phyloP scores from a whole-genome alignment of 1,140 invertebrate genomes.

The Patella vulgata region DNA sequence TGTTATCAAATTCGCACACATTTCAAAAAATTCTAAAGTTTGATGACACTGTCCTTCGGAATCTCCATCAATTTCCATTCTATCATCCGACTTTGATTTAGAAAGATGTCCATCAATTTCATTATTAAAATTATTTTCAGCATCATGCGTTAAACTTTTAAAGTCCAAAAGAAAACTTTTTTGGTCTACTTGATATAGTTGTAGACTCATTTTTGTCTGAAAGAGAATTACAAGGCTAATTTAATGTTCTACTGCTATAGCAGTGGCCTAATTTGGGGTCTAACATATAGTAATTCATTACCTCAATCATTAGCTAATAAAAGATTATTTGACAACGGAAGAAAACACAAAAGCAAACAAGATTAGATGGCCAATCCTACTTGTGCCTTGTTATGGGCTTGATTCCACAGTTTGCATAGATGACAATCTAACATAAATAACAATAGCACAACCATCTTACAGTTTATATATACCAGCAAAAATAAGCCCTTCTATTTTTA shows the following conservation, averaged over 20 bases:
- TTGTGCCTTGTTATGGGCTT: too few species aligned
- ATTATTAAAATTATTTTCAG: background rate
- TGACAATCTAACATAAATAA: too few species aligned
- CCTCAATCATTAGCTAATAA: background rate
- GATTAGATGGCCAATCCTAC: too few species aligned
- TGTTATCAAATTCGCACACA: conserved; percentile 98
- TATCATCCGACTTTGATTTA: conserved; percentile 34
- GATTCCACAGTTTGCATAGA: too few species aligned
- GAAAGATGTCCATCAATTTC: conserved; percentile 11
- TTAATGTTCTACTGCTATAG: background rate
- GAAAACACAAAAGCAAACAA: background rate
- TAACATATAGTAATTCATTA: background rate
- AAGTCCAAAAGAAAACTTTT: conserved; percentile 98
- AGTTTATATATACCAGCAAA: too few species aligned
- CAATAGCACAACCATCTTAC: too few species aligned
- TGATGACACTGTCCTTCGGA: conserved; percentile 74
- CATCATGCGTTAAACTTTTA: conserved; percentile 78
- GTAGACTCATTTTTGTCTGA: conserved; percentile 93
- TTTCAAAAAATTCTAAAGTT: conserved; percentile 99
- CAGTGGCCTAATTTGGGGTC: background rate
- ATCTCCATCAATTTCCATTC: conserved; percentile 59
- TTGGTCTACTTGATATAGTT: conserved; percentile 98
- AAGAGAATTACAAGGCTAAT: conserved; percentile 14
- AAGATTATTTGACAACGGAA: background rate
- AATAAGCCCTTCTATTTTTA: too few species aligned